Conservation (phyloP, 2,888 invertebrate species). For the Zootermopsis nevadensis region DNA sequence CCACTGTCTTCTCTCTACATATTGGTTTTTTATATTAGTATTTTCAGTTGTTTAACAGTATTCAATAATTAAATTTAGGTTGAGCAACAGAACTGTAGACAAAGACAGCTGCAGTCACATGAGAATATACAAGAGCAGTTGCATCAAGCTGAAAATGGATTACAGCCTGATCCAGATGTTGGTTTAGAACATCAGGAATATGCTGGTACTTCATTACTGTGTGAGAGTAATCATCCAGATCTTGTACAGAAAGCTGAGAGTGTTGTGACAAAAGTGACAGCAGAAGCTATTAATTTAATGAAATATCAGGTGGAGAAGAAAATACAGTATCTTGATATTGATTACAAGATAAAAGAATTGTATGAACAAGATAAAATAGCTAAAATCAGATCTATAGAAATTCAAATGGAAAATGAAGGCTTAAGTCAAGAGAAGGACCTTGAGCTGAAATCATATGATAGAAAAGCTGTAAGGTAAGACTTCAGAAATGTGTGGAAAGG, state of each 20-base stretch:
- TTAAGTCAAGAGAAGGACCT: neutral
- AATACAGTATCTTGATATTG: neutral
- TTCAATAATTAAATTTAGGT: too few relatives aligned
- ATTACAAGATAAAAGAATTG: neutral
- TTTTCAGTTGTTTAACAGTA: too few relatives aligned
- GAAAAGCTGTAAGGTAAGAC: neutral
- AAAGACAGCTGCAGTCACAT: neutral
- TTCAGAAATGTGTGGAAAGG: neutral
- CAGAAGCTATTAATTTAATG: neutral
- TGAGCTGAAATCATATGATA: neutral
- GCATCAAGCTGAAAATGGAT: neutral
- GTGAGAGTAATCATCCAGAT: neutral
- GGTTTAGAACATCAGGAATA: neutral
- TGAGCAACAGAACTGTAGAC: neutral
- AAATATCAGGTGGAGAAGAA: neutral
- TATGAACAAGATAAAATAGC: neutral
- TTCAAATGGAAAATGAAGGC: conserved; percentile 1
- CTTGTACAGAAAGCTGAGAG: neutral
- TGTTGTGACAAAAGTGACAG: neutral
- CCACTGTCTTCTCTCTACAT: too few relatives aligned
- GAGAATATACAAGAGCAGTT: neutral
- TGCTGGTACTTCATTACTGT: neutral
- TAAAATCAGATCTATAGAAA: neutral
- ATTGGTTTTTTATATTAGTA: too few relatives aligned
- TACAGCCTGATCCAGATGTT: neutral